These are phyloP conservation scores for Harpagifer antarcticus DNA, from an alignment of 2,797 vertebrate species.

Conservation along the genomic window DNA sequence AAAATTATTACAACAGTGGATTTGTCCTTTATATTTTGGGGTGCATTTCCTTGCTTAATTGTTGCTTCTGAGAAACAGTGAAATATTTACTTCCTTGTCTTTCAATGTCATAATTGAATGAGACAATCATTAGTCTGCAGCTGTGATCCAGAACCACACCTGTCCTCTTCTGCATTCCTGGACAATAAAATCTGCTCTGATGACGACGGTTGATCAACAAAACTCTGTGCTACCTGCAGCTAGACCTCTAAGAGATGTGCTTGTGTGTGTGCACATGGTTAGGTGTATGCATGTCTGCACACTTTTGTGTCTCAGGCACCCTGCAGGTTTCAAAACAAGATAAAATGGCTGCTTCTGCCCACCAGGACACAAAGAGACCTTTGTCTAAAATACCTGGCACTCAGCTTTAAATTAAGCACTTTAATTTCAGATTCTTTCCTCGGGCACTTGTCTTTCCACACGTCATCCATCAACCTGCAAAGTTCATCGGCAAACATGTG, in stretches of 20 bases:
- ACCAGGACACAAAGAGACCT: slow-evolving; percentile 42
- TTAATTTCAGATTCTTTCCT: slow-evolving; percentile 53
- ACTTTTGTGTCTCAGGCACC: slow-evolving; percentile 24
- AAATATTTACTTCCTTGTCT: slow-evolving; percentile 11
- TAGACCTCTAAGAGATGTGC: background rate
- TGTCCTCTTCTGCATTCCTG: slow-evolving; percentile 52
- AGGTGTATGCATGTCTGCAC: background rate
- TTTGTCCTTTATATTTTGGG: background rate
- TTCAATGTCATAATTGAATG: slow-evolving; percentile 18
- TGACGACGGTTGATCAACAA: slow-evolving; percentile 12
- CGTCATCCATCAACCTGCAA: slow-evolving; percentile 28
- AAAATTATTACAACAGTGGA: background rate
- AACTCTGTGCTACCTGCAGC: slow-evolving; percentile 18
- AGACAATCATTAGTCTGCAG: slow-evolving; percentile 24
- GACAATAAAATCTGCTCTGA: slow-evolving; percentile 15
- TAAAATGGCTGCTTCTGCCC: slow-evolving; percentile 34
- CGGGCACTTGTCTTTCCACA: slow-evolving; percentile 50
- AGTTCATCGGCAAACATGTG: slow-evolving; percentile 12
- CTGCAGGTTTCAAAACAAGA: slow-evolving; percentile 50
- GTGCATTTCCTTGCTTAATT: background rate
- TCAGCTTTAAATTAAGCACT: slow-evolving; percentile 51
- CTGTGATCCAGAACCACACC: slow-evolving; percentile 48
- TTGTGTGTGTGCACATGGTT: slow-evolving; percentile 1
- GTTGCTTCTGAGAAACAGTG: background rate
- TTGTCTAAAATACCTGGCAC: slow-evolving; percentile 55